A percentile compares a stretch with the other conserved stretches of the same genome.
Conservation (phyloP, 2,797 vertebrate species). For the Hippocampus kuda region DNA sequence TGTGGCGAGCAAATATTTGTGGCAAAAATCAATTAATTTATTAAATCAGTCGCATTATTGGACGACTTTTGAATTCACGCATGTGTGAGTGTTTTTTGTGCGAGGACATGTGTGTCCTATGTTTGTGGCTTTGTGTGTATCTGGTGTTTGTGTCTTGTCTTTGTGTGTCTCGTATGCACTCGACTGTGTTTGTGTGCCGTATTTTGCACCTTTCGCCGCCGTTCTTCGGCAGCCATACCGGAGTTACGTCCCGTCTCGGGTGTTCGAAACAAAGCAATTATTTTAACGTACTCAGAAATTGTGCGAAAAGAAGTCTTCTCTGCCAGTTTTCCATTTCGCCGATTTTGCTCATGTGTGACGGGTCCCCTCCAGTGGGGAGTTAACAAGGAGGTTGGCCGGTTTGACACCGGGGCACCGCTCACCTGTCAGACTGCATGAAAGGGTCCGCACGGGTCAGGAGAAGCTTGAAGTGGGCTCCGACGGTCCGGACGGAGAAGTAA, state of each 20-base stretch:
- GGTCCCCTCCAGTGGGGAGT: neutral
- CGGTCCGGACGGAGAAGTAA: conserved; percentile 16
- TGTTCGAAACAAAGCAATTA: neutral
- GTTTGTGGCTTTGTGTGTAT: no score
- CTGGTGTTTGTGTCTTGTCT: no score
- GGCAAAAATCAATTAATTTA: no score
- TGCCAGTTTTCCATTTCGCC: neutral
- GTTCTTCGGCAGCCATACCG: neutral
- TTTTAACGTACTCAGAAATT: neutral
- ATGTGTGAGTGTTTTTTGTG: no score
- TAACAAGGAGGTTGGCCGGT: neutral
- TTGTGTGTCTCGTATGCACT: no score
- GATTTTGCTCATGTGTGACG: neutral
- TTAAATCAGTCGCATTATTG: no score
- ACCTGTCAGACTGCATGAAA: conserved; percentile 2
- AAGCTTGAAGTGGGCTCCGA: conserved; percentile 7
- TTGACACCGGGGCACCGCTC: conserved; percentile 2
- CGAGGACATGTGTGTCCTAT: no score
- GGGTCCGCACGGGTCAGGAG: neutral
- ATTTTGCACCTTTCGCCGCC: no score
- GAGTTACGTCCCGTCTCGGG: neutral
- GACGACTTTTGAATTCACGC: no score
- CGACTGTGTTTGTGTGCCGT: no score
- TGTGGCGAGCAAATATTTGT: no score
- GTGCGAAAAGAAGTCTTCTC: neutral